These are phyloP conservation scores for Poicephalus meyeri DNA, from an alignment of 2,113 vertebrate genomes.

Conservation along the genomic window DNA sequence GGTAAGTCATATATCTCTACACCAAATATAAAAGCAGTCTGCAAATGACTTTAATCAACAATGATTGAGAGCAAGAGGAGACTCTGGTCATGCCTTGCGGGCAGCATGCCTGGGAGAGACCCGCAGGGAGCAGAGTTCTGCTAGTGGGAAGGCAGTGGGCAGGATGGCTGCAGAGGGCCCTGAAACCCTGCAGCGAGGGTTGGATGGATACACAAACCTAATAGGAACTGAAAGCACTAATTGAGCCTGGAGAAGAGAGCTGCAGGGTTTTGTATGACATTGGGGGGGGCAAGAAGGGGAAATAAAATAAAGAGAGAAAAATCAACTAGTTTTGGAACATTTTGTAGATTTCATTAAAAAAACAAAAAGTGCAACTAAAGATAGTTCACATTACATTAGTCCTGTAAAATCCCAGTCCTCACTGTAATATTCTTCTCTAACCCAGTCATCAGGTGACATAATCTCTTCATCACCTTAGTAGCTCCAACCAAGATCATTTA, in stretches of 20 bases:
- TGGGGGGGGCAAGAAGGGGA: neutral
- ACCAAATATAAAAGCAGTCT: neutral
- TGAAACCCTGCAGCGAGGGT: neutral
- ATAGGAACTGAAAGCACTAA: slow-evolving; percentile 59
- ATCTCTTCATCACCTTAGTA: neutral
- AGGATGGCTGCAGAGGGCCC: neutral
- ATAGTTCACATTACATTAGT: neutral
- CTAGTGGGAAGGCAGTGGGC: slow-evolving; percentile 1
- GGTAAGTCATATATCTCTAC: neutral
- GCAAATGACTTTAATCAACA: neutral
- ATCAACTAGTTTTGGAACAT: neutral
- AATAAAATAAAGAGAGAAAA: neutral
- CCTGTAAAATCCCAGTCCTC: neutral
- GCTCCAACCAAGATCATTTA: neutral
- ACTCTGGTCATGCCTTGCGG: rapidly evolving
- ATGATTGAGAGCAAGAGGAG: neutral
- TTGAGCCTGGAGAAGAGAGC: slow-evolving; percentile 36
- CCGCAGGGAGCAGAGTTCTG: neutral
- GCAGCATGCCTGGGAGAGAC: neutral
- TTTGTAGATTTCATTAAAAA: neutral
- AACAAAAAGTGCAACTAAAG: neutral
- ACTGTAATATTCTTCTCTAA: rapidly evolving
- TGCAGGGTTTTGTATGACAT: slow-evolving; percentile 37
- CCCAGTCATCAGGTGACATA: neutral
- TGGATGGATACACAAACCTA: neutral